Conservation (phyloP, 2,888 invertebrate genomes). For the Pyralis farinalis region DNA sequence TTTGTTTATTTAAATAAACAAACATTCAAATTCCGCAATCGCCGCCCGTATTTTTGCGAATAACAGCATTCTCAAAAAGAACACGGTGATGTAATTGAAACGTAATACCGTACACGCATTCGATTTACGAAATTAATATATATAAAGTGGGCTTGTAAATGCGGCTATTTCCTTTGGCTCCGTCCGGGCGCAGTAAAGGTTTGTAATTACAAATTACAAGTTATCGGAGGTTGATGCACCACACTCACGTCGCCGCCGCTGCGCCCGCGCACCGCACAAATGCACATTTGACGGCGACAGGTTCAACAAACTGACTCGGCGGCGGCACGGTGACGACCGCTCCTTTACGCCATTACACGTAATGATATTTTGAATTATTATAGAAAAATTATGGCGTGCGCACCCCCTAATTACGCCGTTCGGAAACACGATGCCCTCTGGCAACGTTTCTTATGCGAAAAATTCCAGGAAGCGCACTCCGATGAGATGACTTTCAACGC, state of each 20-base stretch:
- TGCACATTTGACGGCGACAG: slow-evolving; percentile 66
- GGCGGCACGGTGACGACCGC: slow-evolving; percentile 49
- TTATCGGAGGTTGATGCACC: slow-evolving; percentile 77
- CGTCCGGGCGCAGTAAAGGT: slow-evolving; percentile 66
- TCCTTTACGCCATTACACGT: slow-evolving; percentile 61
- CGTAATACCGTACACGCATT: slow-evolving; percentile 33
- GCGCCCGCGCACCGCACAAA: slow-evolving; percentile 48
- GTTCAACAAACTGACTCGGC: slow-evolving; percentile 72
- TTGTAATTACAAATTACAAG: slow-evolving; percentile 77
- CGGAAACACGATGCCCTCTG: slow-evolving; percentile 37
- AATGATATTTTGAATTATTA: slow-evolving; percentile 62
- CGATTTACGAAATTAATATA: slow-evolving; percentile 52
- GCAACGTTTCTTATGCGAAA: slow-evolving; percentile 25
- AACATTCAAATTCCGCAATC: too few species aligned
- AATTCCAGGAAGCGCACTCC: slow-evolving; percentile 37
- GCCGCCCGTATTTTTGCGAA: too few species aligned
- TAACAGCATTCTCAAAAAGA: neutral
- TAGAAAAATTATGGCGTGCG: slow-evolving; percentile 44
- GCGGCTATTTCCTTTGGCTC: slow-evolving; percentile 63
- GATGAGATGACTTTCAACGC: slow-evolving; percentile 23
- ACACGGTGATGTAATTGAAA: slow-evolving; percentile 18
- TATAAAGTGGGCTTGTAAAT: slow-evolving; percentile 56
- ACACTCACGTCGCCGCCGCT: slow-evolving; percentile 33
- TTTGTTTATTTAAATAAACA: too few species aligned
- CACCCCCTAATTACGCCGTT: slow-evolving; percentile 43